phyloP scores from a whole-genome alignment of 2,888 invertebrate species.

The Lutraria lutraria region DNA sequence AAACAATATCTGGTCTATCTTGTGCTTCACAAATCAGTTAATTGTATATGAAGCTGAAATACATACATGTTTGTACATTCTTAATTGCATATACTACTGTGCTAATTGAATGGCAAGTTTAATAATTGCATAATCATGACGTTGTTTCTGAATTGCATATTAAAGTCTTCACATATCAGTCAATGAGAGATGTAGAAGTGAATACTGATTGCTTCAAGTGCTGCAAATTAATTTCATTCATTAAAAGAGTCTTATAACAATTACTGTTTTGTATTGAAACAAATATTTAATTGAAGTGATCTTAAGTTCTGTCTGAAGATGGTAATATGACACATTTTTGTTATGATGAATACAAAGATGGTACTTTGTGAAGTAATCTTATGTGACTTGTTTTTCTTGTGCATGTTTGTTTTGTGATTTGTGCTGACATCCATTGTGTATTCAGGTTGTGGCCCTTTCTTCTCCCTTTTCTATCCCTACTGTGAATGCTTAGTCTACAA shows the following conservation, averaged over 20 bases:
- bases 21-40: not conserved
- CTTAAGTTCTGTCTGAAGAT: not conserved
- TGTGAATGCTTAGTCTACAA: constrained; percentile 20
- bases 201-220: no score
- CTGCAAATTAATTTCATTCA: no score
- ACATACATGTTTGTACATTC: no score
- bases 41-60: not conserved
- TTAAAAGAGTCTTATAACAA: no score
- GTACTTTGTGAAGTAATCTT: not conserved
- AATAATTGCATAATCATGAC: not conserved
- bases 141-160: not conserved
- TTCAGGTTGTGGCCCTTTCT: not conserved
- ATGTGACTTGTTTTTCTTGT: not conserved
- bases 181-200: not conserved
- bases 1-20: not conserved
- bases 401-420: constrained; percentile 3
- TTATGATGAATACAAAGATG: constrained; percentile 5
- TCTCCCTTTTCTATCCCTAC: not conserved
- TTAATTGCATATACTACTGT: no score
- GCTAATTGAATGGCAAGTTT: no score
- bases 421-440: not conserved
- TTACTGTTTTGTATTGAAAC: no score
- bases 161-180: not conserved
- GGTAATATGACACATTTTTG: not conserved
- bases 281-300: no score